Evolutionary conservation across 2,888 invertebrate genomes (phyloP).

Genomic region (Melangyna quadrimaculata): DNA sequence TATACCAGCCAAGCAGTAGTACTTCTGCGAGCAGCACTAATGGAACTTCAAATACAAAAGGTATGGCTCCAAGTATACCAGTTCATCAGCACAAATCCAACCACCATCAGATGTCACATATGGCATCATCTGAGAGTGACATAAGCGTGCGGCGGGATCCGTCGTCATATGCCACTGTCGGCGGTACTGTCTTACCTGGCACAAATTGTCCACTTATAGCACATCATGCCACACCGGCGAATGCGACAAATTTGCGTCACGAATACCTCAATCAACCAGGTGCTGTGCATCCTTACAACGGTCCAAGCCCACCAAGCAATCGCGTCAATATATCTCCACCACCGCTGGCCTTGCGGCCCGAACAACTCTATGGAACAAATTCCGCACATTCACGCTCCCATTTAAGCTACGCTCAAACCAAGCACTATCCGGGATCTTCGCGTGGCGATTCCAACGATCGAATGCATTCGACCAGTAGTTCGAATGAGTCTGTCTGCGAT

Average conservation of each 20-base stretch:
- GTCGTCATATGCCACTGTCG: conserved; percentile 75
- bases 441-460: conserved; percentile 77
- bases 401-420: conserved; percentile 77
- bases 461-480: conserved; percentile 86
- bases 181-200: conserved; percentile 70
- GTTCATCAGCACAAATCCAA: conserved; percentile 74
- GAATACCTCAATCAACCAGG: conserved; percentile 77
- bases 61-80: conserved; percentile 72
- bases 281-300: conserved; percentile 74
- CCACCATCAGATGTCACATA: conserved; percentile 79
- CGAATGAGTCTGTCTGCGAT: conserved; percentile 91
- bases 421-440: conserved; percentile 76
- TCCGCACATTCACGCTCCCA: conserved; percentile 74
- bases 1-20: conserved; percentile 76
- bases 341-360: conserved; percentile 77
- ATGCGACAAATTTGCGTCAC: conserved; percentile 77
- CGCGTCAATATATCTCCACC: conserved; percentile 78
- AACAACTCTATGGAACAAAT: conserved; percentile 75
- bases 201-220: conserved; percentile 76
- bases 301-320: conserved; percentile 76
- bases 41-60: conserved; percentile 72
- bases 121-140: conserved; percentile 76
- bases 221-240: conserved; percentile 79
- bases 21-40: conserved; percentile 73
- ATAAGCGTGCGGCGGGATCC: conserved; percentile 77